Conservation (phyloP, 2,113 vertebrate species). For the Microtus oregoni region DNA sequence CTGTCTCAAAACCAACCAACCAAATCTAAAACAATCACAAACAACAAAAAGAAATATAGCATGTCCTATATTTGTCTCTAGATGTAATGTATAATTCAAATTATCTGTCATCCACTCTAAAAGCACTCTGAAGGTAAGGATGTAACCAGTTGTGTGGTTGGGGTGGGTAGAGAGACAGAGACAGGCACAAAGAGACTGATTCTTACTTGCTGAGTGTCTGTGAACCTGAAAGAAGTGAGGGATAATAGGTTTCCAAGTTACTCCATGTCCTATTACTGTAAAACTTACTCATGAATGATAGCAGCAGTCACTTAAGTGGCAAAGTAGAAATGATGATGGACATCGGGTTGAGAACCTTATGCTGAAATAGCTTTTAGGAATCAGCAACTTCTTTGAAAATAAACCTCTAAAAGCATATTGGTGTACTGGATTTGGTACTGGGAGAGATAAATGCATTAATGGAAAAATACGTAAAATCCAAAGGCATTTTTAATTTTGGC, state of each 20-base stretch:
- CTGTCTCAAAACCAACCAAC: neutral
- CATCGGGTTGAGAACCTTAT: neutral
- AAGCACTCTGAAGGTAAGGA: neutral
- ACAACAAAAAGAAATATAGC: neutral
- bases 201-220: neutral
- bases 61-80: neutral
- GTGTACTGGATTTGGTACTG: neutral
- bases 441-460: neutral
- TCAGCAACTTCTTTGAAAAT: conserved; percentile 40
- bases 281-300: neutral
- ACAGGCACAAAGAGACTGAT: neutral
- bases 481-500: neutral
- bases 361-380: neutral
- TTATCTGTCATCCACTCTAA: neutral
- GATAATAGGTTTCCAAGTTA: neutral
- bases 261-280: neutral
- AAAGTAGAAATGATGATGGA: conserved; percentile 17
- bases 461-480: neutral
- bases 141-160: neutral
- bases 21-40: neutral
- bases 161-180: neutral
- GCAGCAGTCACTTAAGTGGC: neutral
- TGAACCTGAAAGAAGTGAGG: neutral
- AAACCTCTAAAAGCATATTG: neutral
- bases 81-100: neutral